Percentiles rank a stretch among this genome's conserved stretches.
These are phyloP conservation scores for Tachycineta bicolor DNA, from an alignment of 2,113 vertebrate species.

Conservation along the genomic window DNA sequence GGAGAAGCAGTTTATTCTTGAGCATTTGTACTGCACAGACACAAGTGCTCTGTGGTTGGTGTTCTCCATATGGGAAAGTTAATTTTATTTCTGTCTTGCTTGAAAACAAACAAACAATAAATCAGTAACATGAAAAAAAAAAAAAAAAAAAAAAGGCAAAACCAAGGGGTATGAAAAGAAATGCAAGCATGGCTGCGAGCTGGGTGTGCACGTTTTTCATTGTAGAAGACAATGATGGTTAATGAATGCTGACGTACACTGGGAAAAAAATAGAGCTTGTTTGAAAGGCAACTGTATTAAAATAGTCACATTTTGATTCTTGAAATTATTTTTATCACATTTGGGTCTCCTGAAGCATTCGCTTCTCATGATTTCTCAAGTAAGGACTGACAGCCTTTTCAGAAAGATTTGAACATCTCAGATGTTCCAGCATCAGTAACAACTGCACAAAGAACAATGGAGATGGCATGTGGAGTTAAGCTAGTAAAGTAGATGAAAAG, in stretches of 20 bases:
- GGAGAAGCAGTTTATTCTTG: neutral
- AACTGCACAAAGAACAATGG: neutral
- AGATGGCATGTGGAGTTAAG: neutral
- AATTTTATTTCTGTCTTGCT: slow-evolving; percentile 52
- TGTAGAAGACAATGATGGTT: neutral
- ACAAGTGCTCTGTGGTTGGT: slow-evolving; percentile 13
- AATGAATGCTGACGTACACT: neutral
- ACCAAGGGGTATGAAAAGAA: neutral
- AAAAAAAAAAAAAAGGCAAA: neutral
- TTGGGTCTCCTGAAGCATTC: neutral
- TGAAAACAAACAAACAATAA: slow-evolving; percentile 66
- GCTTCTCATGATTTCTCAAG: neutral
- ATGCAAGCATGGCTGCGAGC: neutral
- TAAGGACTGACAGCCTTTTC: neutral
- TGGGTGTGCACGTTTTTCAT: neutral
- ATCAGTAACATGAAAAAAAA: neutral
- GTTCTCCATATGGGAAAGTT: slow-evolving; percentile 64
- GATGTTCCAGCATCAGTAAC: neutral
- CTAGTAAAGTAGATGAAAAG: neutral
- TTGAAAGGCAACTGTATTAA: neutral
- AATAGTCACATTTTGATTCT: neutral
- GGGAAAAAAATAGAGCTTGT: slow-evolving; percentile 8
- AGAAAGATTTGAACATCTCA: neutral
- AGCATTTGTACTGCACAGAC: slow-evolving; percentile 48
- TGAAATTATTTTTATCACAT: slow-evolving; percentile 39